Evolutionary conservation across 2,797 vertebrate genomes (phyloP).

Genomic region (Enoplosus armatus): DNA sequence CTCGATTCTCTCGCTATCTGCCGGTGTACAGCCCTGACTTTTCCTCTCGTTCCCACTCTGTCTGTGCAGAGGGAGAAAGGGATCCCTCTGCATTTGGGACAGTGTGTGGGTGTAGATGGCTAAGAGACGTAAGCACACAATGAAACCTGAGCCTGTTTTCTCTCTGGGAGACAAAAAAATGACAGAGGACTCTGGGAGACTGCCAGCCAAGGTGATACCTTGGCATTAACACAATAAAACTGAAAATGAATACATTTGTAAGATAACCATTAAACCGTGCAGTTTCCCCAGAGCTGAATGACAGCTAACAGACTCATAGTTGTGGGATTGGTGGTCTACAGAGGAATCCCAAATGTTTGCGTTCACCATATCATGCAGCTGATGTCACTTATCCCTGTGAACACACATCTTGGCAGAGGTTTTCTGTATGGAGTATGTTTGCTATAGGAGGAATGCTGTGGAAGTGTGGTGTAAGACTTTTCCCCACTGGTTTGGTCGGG

Average conservation of each 20-base stretch:
- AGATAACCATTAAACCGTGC: neutral
- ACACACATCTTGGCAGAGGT: slow-evolving; percentile 18
- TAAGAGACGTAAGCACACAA: slow-evolving; percentile 24
- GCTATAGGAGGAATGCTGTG: slow-evolving; percentile 51
- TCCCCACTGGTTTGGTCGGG: slow-evolving; percentile 49
- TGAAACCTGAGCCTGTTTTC: slow-evolving; percentile 46
- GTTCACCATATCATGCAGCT: slow-evolving; percentile 43
- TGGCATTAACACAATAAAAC: slow-evolving; percentile 10
- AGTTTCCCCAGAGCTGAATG: slow-evolving; percentile 24
- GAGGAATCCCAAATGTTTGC: slow-evolving; percentile 64
- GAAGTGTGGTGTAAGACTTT: slow-evolving; percentile 57
- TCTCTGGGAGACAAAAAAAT: slow-evolving; percentile 28
- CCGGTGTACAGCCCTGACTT: slow-evolving; percentile 25
- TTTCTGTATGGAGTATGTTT: slow-evolving; percentile 22
- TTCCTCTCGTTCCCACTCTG: slow-evolving; percentile 41
- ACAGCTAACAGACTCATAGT: slow-evolving; percentile 31
- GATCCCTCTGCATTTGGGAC: slow-evolving; percentile 54
- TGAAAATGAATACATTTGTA: slow-evolving; percentile 33
- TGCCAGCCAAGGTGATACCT: slow-evolving; percentile 58
- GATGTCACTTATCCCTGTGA: slow-evolving; percentile 51
- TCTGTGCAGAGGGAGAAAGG: slow-evolving; percentile 45
- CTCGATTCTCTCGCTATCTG: slow-evolving; percentile 18
- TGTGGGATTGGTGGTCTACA: slow-evolving; percentile 41
- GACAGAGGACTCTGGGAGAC: slow-evolving; percentile 20
- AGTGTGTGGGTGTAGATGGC: slow-evolving; percentile 53